Evolutionary conservation across 2,797 vertebrate genomes (phyloP).

Genomic region (Sebastolobus alascanus): DNA sequence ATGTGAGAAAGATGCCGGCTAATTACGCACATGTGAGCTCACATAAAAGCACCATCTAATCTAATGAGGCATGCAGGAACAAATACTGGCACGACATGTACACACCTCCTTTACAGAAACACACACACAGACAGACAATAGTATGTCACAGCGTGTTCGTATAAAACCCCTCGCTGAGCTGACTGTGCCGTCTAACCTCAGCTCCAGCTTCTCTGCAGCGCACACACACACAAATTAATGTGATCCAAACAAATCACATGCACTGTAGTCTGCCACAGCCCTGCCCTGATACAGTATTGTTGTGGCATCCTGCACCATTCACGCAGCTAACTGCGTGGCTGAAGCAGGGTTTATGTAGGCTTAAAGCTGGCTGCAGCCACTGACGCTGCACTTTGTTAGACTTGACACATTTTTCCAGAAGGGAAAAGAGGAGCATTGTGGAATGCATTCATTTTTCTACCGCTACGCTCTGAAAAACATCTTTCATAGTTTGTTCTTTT

Average conservation of each 20-base stretch:
- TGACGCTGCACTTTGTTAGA: slow-evolving; percentile 37
- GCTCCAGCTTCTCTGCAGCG: slow-evolving; percentile 31
- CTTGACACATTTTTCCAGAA: slow-evolving; percentile 10
- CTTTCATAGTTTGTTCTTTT: slow-evolving; percentile 22
- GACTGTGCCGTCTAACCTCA: slow-evolving; percentile 9
- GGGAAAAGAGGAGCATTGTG: background rate
- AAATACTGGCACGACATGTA: background rate
- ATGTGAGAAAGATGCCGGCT: slow-evolving; percentile 20
- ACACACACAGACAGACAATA: slow-evolving; percentile 8
- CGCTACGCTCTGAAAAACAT: background rate
- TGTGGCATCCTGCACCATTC: slow-evolving; percentile 42
- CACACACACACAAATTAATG: slow-evolving; percentile 14
- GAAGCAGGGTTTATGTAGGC: slow-evolving; percentile 37
- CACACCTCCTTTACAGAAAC: background rate
- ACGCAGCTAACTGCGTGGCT: slow-evolving; percentile 22
- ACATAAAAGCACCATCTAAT: slow-evolving; percentile 25
- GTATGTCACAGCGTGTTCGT: background rate
- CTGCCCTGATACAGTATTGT: slow-evolving; percentile 21
- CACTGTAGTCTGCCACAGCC: slow-evolving; percentile 1
- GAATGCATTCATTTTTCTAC: slow-evolving; percentile 9
- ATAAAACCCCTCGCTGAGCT: slow-evolving; percentile 7
- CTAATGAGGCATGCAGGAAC: slow-evolving; percentile 28
- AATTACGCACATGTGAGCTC: slow-evolving; percentile 32
- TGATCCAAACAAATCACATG: slow-evolving; percentile 13
- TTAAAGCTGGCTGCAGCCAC: slow-evolving; percentile 41